phyloP scores from a whole-genome alignment of 2,888 invertebrate species.

The Acanthosepion lycidas region DNA sequence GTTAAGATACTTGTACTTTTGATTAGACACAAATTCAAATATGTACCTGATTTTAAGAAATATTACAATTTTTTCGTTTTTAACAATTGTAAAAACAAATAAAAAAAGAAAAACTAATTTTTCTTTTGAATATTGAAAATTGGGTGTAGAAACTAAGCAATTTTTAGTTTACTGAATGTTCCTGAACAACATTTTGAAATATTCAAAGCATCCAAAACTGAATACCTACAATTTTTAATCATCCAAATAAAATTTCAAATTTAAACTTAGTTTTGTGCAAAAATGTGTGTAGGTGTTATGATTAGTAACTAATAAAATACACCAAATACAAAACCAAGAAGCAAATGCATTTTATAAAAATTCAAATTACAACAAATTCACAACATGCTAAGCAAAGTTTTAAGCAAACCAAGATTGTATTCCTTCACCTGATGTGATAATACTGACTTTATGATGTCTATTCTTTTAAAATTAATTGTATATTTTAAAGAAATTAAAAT shows the following conservation, averaged over 20 bases:
- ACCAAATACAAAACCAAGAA: background rate
- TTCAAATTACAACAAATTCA: background rate
- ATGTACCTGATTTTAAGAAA: background rate
- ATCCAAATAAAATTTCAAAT: background rate
- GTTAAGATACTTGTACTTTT: background rate
- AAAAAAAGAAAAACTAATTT: background rate
- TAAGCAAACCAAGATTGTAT: conserved; percentile 12
- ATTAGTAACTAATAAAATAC: background rate
- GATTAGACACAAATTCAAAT: background rate
- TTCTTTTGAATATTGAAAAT: background rate
- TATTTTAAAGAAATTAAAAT: background rate
- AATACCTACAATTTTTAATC: background rate
- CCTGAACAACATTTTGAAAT: background rate
- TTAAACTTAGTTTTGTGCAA: background rate
- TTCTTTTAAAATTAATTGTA: background rate
- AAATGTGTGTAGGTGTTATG: background rate
- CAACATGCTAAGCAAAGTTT: conserved; percentile 22
- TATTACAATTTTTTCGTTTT: too few species aligned
- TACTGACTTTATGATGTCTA: conserved; percentile 8
- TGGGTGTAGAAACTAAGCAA: too few species aligned
- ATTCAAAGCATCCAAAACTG: background rate
- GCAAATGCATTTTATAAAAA: background rate
- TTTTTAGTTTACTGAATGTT: too few species aligned
- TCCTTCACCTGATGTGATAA: conserved; percentile 21
- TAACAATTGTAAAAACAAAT: background rate